phyloP scores from a whole-genome alignment of 2,888 invertebrate species.

The Alloplasta piceator region DNA sequence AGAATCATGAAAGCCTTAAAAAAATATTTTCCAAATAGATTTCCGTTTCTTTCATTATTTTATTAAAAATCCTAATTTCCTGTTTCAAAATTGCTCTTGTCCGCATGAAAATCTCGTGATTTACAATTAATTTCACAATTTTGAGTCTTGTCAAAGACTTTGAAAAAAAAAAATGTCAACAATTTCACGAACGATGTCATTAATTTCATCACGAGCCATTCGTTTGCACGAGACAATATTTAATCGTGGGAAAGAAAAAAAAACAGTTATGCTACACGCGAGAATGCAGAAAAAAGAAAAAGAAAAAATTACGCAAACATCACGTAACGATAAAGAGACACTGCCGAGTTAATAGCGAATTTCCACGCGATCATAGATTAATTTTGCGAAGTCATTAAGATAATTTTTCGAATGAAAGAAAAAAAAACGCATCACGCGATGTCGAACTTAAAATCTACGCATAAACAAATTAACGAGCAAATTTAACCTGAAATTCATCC shows the following conservation, averaged over 20 bases:
- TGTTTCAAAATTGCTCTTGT: neutral
- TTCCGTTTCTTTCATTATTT: too few relatives aligned
- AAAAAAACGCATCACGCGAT: neutral
- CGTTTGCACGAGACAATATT: constrained; percentile 39
- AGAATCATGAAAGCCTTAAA: too few relatives aligned
- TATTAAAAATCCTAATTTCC: too few relatives aligned
- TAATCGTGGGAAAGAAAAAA: neutral
- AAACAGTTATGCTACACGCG: neutral
- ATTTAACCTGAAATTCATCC: too few relatives aligned
- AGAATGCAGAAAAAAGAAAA: constrained; percentile 3
- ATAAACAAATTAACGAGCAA: too few relatives aligned
- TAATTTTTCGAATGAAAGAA: neutral
- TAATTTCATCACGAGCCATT: constrained; percentile 25
- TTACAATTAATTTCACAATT: constrained; percentile 33
- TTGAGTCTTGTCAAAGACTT: constrained; percentile 4
- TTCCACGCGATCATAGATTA: too few relatives aligned
- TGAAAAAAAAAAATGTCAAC: constrained; percentile 33
- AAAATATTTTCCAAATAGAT: too few relatives aligned
- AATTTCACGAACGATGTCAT: constrained; percentile 41
- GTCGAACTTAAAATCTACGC: neutral
- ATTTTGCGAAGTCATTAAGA: neutral
- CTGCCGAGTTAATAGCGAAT: too few relatives aligned
- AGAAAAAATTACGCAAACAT: neutral
- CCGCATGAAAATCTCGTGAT: neutral
- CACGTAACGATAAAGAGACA: constrained; percentile 1